Base-by-base conservation (phyloP, 2,113 vertebrate genomes). In the Carassius carassius region DNA sequence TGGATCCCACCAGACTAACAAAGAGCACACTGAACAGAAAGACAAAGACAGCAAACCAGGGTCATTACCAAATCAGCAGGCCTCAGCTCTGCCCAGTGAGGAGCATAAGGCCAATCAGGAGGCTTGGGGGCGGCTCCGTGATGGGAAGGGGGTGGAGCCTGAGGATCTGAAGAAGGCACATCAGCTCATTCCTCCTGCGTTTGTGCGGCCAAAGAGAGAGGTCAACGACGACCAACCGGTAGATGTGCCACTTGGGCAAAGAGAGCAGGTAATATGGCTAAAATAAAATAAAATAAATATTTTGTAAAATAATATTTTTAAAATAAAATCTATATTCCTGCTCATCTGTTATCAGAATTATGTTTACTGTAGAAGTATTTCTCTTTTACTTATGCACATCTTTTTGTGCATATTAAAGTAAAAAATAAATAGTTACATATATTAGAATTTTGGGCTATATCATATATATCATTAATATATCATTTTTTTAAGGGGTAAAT, bases 101-200 rank as follows among this genome's bases (percentile, higher is more conserved):
- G 95, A 95, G 75, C 93, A 91, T 70, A 95, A 92, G 3, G 84
- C 90, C 89, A 93, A 93, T 86, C 94, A 96, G 85, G 97, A 96
- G 0, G 95, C 97, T 19, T 99, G 98, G 98, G 96, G 95, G 1
- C 94, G 97, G 87, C 94, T 99, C 86, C 93, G 98, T 23, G 97
- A 99, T 0, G 98, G 98, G 3, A 96, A 97, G 54, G 97, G 98
- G 0, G 94, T 98, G 65, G 97, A 99, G 89, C 98, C 97, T 0
- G 98, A 99, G 88, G 98, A 99, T 17, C 94, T 99, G 1, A 94
- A 97, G 25, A 94, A 95, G 82, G 94, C 91, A 79, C 95, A 94
- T 89, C 95, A 95, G 86, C 96, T 99, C 87, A 96, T 95, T 0
- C 97, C 96, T 0, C 97, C 97, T 0, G 94, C 97, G 4, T 97